Evolutionary conservation across 2,113 vertebrate genomes (phyloP).

Genomic region (Passerina amoena): DNA sequence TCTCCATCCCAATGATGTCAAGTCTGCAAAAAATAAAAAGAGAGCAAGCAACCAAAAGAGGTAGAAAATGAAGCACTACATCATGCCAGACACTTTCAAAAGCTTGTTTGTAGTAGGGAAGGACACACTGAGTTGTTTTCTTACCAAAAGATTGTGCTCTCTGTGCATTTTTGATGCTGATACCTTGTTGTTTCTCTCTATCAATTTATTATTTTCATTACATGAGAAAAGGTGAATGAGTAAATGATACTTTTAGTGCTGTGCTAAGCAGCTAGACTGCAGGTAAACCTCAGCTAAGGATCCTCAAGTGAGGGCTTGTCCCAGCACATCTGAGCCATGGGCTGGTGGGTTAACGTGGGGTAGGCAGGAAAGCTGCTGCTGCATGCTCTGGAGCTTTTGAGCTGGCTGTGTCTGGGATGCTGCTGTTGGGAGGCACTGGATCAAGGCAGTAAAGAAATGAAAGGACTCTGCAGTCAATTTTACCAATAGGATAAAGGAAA

Average conservation of each 20-base stretch:
- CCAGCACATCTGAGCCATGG: too few species aligned
- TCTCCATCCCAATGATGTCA: background rate
- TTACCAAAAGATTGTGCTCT: background rate
- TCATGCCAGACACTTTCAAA: background rate
- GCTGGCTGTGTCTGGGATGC: background rate
- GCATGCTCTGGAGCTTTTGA: background rate
- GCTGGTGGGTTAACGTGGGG: rapidly evolving
- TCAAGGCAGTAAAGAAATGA: background rate
- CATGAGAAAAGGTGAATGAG: background rate
- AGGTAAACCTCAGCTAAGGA: background rate
- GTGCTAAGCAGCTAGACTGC: background rate
- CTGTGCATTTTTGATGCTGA: background rate
- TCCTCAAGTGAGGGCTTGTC: background rate
- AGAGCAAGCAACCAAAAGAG: background rate
- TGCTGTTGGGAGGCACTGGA: background rate
- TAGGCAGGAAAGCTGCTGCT: background rate
- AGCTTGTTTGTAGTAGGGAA: background rate
- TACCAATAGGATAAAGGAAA: background rate
- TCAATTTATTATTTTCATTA: background rate
- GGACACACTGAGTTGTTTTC: background rate
- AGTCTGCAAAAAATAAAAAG: background rate
- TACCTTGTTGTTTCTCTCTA: background rate
- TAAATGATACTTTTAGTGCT: constrained; percentile 30
- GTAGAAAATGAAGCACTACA: constrained; percentile 15
- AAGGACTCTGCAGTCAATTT: background rate